phyloP scores from a whole-genome alignment of 2,113 vertebrate genomes.

The Apteryx owenii region DNA sequence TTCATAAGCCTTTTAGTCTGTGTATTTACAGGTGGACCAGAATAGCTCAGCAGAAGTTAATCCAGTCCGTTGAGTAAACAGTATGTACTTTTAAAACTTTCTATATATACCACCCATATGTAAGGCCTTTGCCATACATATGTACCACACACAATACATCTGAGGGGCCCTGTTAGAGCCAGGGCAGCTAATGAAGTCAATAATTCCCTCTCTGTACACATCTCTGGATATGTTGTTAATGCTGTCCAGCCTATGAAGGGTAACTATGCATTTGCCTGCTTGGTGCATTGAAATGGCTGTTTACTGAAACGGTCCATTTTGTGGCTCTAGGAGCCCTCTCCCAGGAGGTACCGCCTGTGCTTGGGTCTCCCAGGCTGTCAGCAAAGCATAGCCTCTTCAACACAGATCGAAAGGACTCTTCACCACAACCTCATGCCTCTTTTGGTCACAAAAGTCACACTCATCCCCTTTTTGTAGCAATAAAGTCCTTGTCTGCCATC shows the following conservation, averaged over 20 bases:
- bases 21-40: slow-evolving; percentile 58
- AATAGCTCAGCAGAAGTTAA: slow-evolving; percentile 54
- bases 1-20: slow-evolving; percentile 33
- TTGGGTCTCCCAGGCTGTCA: not conserved
- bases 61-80: slow-evolving; percentile 42
- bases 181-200: not conserved
- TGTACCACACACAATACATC: not conserved
- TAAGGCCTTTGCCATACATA: slow-evolving; percentile 19
- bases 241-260: not conserved
- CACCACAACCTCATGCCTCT: not conserved
- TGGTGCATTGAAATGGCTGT: not conserved
- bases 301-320: not conserved
- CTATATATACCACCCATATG: slow-evolving; percentile 17
- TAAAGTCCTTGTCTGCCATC: not conserved
- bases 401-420: not conserved
- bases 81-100: slow-evolving; percentile 1
- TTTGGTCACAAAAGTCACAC: not conserved
- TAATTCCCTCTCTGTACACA: not conserved
- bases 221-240: not conserved
- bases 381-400: not conserved
- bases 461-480: not conserved
- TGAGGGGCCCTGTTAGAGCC: not conserved
- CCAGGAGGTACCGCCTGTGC: not conserved
- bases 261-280: not conserved
- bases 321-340: slow-evolving; percentile 2